phyloP scores from a whole-genome alignment of 1,140 invertebrate species.

The Ganaspis sp. region DNA sequence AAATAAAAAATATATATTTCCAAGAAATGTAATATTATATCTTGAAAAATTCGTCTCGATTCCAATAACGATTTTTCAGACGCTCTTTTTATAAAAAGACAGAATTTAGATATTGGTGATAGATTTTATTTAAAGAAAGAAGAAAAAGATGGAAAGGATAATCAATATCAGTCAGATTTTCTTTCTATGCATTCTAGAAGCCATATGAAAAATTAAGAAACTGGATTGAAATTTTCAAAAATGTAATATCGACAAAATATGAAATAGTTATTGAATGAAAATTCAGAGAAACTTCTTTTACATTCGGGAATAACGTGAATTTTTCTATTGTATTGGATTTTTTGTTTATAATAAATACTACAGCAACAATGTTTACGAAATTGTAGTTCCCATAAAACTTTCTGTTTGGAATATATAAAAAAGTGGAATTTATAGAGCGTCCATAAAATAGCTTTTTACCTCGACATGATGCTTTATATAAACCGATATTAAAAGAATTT shows the following conservation, averaged over 20 bases:
- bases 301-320: too few relatives aligned
- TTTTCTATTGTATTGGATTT: too few relatives aligned
- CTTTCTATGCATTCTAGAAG: background rate
- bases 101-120: background rate
- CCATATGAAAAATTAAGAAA: background rate
- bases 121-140: background rate
- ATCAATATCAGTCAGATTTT: conserved; percentile 4
- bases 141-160: background rate
- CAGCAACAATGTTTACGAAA: background rate
- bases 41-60: background rate
- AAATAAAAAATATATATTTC: too few relatives aligned
- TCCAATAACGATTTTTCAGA: background rate
- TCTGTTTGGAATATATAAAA: background rate
- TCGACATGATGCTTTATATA: conserved; percentile 10
- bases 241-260: background rate
- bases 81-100: background rate
- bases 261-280: background rate
- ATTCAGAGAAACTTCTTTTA: too few relatives aligned
- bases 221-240: background rate
- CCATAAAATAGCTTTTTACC: conserved; percentile 2
- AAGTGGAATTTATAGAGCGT: background rate
- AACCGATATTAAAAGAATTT: conserved; percentile 14
- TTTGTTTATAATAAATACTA: background rate
- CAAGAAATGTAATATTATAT: too few relatives aligned
- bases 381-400: background rate